These are phyloP conservation scores for Pogonomyrmex barbatus DNA, from an alignment of 1,140 invertebrate genomes.

Conservation along the genomic window DNA sequence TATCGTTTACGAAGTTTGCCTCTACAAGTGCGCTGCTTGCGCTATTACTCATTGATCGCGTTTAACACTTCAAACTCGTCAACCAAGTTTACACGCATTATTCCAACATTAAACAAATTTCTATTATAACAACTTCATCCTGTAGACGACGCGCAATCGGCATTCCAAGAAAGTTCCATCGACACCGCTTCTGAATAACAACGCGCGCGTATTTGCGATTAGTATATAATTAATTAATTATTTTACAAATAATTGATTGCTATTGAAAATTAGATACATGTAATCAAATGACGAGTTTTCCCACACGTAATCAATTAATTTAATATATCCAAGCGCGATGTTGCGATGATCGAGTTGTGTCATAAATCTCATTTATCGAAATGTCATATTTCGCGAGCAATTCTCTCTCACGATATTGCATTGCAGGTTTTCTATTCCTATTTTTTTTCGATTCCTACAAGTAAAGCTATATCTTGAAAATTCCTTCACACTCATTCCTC, in stretches of 20 bases:
- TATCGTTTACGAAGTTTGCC: slow-evolving; percentile 47
- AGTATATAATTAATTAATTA: slow-evolving; percentile 25
- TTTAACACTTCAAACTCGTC: slow-evolving; percentile 42
- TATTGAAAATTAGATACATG: slow-evolving; percentile 2
- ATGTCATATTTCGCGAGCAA: neutral
- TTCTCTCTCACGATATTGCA: slow-evolving; percentile 13
- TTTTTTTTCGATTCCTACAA: neutral
- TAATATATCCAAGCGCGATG: neutral
- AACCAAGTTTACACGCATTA: slow-evolving; percentile 29
- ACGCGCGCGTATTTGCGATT: neutral
- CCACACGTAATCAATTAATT: slow-evolving; percentile 23
- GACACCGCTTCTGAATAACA: neutral
- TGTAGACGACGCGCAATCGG: neutral
- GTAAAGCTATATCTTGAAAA: slow-evolving; percentile 16
- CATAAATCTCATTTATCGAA: slow-evolving; percentile 20
- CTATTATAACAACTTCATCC: slow-evolving; percentile 19
- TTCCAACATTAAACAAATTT: slow-evolving; percentile 38
- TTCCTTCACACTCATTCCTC: neutral
- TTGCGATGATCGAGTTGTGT: neutral
- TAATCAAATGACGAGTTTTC: neutral
- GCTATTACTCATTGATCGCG: slow-evolving; percentile 30
- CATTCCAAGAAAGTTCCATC: neutral
- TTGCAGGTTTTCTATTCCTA: no score
- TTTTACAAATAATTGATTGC: neutral
- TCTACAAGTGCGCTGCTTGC: neutral